These are phyloP conservation scores for Dugesia japonica DNA, from an alignment of 2,888 invertebrate genomes.

Conservation along the genomic window DNA sequence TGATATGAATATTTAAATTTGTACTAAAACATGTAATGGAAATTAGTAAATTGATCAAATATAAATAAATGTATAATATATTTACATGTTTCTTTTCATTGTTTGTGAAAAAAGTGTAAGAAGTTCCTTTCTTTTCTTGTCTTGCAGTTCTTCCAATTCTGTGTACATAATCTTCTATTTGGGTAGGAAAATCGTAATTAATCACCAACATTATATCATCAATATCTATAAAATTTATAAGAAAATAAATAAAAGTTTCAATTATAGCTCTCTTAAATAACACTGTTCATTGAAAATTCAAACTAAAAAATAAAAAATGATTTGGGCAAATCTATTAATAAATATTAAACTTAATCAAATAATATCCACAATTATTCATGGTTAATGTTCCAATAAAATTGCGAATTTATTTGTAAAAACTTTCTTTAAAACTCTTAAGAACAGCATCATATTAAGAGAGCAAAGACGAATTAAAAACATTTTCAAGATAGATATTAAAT, in stretches of 20 bases:
- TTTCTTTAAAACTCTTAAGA: background rate
- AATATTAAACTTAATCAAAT: too few relatives aligned
- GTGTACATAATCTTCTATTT: constrained; percentile 92
- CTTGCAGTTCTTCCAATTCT: constrained; percentile 85
- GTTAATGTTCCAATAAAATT: too few relatives aligned
- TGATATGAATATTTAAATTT: too few relatives aligned
- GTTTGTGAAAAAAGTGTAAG: constrained; percentile 80
- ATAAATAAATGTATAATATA: too few relatives aligned
- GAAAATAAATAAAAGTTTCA: background rate
- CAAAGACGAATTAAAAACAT: background rate
- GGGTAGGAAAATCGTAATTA: constrained; percentile 89
- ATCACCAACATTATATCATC: constrained; percentile 93
- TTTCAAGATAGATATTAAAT: constrained; percentile 11
- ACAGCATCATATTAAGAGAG: constrained; percentile 16
- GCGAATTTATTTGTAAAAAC: background rate
- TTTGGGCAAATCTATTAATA: too few relatives aligned
- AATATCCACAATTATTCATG: too few relatives aligned
- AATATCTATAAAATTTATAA: constrained; percentile 58
- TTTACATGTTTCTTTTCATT: background rate
- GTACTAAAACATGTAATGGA: too few relatives aligned
- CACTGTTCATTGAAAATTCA: background rate
- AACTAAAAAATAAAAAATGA: too few relatives aligned
- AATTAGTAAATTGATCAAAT: too few relatives aligned
- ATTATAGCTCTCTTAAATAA: background rate
- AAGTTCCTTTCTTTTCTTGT: constrained; percentile 76